These are phyloP conservation scores for Myrmecophaga tridactyla DNA, from an alignment of 2,113 vertebrate genomes.

Conservation along the genomic window DNA sequence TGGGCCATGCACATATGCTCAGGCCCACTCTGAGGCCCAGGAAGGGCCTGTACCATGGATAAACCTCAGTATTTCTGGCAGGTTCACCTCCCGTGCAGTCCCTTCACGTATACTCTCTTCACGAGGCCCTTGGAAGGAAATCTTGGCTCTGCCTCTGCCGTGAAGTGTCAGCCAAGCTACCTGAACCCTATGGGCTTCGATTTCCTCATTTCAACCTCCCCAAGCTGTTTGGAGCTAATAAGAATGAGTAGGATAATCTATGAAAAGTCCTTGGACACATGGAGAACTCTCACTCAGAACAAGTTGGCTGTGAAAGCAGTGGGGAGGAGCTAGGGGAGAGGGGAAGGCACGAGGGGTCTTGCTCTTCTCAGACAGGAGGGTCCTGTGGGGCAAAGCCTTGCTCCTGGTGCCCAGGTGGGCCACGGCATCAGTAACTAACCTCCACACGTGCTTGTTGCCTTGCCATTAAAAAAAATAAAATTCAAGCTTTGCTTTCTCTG, in stretches of 20 bases:
- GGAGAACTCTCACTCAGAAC: fast-evolving
- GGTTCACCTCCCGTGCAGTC: fast-evolving
- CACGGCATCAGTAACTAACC: fast-evolving
- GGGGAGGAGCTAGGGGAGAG: not conserved
- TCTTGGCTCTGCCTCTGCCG: not conserved
- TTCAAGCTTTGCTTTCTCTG: not conserved
- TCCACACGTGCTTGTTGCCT: not conserved
- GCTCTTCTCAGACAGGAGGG: not conserved
- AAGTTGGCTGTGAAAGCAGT: fast-evolving
- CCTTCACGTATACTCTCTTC: not conserved
- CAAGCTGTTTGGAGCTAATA: not conserved
- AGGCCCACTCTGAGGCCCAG: not conserved
- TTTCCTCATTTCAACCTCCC: not conserved
- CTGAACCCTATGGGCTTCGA: not conserved
- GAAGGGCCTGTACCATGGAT: not conserved
- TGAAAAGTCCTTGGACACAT: not conserved
- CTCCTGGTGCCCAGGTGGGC: not conserved
- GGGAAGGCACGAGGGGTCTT: fast-evolving
- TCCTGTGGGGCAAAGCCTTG: not conserved
- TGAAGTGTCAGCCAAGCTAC: fast-evolving
- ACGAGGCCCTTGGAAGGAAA: not conserved
- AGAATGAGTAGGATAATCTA: not conserved
- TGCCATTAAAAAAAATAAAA: not conserved
- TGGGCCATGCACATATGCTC: not conserved
- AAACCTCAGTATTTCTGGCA: fast-evolving